Conservation (phyloP, 2,113 vertebrate genomes). For the Brachypodius melanocephalos region DNA sequence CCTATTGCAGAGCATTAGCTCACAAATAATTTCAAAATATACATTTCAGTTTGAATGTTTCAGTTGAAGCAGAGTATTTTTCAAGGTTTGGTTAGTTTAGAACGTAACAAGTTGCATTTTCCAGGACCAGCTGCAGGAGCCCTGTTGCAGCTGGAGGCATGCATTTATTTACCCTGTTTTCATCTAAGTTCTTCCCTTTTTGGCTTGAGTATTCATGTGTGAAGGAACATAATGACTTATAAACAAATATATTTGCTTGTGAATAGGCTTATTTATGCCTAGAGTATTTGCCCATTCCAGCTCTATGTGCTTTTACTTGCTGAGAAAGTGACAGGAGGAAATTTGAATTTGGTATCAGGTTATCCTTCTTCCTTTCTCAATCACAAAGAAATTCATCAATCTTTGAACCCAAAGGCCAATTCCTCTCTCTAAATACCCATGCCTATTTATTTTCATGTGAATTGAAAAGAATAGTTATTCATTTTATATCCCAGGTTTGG, state of each 20-base stretch:
- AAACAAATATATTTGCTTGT: neutral
- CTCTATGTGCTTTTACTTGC: neutral
- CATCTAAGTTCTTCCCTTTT: neutral
- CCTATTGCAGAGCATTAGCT: neutral
- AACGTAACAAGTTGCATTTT: neutral
- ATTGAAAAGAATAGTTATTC: neutral
- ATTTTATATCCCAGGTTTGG: neutral
- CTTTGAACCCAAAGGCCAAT: neutral
- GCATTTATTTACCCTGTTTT: neutral
- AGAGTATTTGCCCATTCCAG: neutral
- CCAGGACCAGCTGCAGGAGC: neutral
- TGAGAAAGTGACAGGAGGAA: neutral
- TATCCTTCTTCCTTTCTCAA: neutral
- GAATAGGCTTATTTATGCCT: neutral
- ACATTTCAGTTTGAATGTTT: too few species aligned
- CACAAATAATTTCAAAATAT: neutral
- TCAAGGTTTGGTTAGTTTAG: neutral
- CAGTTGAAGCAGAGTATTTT: neutral
- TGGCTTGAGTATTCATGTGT: neutral
- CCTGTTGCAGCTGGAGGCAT: neutral
- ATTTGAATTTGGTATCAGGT: neutral
- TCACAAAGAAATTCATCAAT: neutral
- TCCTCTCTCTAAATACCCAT: neutral
- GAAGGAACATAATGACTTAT: neutral
- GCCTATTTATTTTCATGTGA: neutral